Conservation (phyloP, 2,113 vertebrate genomes). For the Nibea coibor region DNA sequence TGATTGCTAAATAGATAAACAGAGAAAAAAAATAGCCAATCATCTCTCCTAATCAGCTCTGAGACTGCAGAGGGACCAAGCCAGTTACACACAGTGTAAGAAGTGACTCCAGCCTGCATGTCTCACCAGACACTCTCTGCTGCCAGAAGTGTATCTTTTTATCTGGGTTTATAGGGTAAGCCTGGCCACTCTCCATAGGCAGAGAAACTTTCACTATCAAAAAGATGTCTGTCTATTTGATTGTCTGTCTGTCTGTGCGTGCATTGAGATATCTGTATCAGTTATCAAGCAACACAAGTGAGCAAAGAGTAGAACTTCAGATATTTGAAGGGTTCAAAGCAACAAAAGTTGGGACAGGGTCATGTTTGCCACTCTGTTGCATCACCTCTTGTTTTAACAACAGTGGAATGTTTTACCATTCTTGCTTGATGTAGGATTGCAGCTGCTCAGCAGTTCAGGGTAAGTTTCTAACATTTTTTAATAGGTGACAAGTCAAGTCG, state of each 20-base stretch:
- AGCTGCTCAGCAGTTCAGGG: no score
- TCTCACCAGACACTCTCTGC: constrained; percentile 52
- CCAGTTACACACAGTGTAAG: constrained; percentile 44
- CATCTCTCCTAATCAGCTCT: constrained; percentile 59
- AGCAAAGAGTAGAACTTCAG: constrained; percentile 3
- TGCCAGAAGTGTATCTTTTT: constrained; percentile 56
- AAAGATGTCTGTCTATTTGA: constrained; percentile 20
- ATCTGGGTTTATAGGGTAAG: constrained; percentile 70
- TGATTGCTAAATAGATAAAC: constrained; percentile 62
- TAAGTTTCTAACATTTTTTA: no score
- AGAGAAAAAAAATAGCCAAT: constrained; percentile 40
- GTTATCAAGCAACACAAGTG: constrained; percentile 3
- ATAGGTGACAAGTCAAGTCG: no score
- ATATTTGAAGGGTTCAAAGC: constrained; percentile 7
- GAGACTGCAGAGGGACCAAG: constrained; percentile 53
- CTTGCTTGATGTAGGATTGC: no score
- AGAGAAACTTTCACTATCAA: constrained; percentile 20
- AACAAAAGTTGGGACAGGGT: no score
- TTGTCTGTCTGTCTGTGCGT: neutral
- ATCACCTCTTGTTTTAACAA: no score
- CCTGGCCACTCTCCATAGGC: constrained; percentile 25
- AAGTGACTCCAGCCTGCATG: constrained; percentile 39
- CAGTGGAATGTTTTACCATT: no score
- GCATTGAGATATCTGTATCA: neutral
- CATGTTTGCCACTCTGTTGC: no score